Percentiles rank a stretch among this genome's conserved stretches.
phyloP scores from a whole-genome alignment of 2,888 invertebrate genomes.

The Pammene aurita region DNA sequence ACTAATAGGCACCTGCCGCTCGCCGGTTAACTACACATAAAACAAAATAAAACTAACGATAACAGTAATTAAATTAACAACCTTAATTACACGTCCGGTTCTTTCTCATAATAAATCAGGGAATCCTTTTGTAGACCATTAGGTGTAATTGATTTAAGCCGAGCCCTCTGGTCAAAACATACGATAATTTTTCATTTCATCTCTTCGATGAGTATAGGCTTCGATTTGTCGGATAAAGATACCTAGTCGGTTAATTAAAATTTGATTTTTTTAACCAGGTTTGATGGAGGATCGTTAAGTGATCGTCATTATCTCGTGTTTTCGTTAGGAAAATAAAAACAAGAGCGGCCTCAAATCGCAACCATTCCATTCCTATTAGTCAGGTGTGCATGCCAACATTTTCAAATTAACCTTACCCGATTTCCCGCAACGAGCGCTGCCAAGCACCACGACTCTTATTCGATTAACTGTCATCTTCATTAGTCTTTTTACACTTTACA shows the following conservation, averaged over 20 bases:
- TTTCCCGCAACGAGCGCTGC: conserved; percentile 89
- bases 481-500: conserved; percentile 63
- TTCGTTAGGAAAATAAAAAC: conserved; percentile 21
- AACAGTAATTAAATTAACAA: conserved; percentile 69
- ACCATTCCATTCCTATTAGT: conserved; percentile 51
- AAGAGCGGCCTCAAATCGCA: conserved; percentile 39
- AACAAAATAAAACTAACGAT: conserved; percentile 47
- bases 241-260: not conserved
- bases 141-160: conserved; percentile 73
- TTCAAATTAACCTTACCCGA: conserved; percentile 84
- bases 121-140: conserved; percentile 63
- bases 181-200: conserved; percentile 17
- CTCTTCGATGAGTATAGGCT: not conserved
- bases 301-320: conserved; percentile 25
- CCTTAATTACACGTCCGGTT: conserved; percentile 61
- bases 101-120: conserved; percentile 65
- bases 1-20: conserved; percentile 39
- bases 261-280: conserved; percentile 44
- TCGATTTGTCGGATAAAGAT: conserved; percentile 20
- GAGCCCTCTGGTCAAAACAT: conserved; percentile 31
- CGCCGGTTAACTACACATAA: conserved; percentile 34
- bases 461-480: conserved; percentile 90
- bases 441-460: conserved; percentile 90
- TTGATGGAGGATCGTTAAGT: conserved; percentile 57
- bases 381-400: conserved; percentile 51